Conservation (phyloP, 2,113 vertebrate species). For the Lucifuga dentata region DNA sequence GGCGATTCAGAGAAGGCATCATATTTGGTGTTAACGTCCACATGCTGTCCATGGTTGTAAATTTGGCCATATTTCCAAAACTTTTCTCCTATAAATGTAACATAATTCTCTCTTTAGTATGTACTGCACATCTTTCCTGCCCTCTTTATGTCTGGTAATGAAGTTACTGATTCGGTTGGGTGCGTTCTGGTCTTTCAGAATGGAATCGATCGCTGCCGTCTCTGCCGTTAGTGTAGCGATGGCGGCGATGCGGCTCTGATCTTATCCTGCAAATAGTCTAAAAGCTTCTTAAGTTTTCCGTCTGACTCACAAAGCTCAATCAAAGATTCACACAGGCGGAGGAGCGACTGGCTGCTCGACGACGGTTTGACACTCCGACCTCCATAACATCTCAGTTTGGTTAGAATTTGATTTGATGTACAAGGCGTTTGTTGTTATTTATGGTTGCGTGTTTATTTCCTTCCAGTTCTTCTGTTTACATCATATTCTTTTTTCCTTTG, state of each 20-base stretch:
- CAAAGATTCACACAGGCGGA: neutral
- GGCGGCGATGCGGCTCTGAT: slow-evolving; percentile 18
- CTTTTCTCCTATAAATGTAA: no score
- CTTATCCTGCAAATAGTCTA: slow-evolving; percentile 39
- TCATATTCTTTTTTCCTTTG: no score
- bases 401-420: no score
- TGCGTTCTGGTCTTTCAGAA: neutral
- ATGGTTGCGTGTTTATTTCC: no score
- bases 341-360: neutral
- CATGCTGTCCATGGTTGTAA: no score
- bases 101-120: neutral
- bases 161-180: neutral
- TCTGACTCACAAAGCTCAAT: neutral
- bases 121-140: neutral
- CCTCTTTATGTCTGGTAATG: neutral
- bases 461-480: no score
- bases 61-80: no score
- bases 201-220: slow-evolving; percentile 22
- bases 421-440: no score
- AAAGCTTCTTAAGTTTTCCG: slow-evolving; percentile 33
- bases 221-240: slow-evolving; percentile 19
- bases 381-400: no score
- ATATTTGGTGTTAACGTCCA: no score
- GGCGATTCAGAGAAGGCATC: no score
- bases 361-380: no score